Base-by-base conservation (phyloP, 2,113 vertebrate genomes). In the Oncorhynchus mykiss region DNA sequence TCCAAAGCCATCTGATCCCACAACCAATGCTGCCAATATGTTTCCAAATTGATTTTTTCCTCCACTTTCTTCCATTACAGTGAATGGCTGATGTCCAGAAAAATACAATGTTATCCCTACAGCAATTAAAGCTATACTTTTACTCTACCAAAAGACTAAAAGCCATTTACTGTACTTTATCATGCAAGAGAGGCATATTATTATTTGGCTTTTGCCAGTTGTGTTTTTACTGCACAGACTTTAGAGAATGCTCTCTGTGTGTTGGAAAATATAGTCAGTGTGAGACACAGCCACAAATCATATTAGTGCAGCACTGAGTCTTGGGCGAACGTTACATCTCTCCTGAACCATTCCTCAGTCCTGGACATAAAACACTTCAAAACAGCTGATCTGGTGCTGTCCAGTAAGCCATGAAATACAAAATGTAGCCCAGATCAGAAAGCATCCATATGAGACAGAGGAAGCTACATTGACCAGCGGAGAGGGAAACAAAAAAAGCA, bases 1-100 rank as follows among this genome's bases (percentile, higher is more conserved):
- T 71, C 60, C 74, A 85, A 45, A 9, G 78, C 85, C 83, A 88
- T 88, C 84, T 88, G 85, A 91, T 92, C 88, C 79, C 27, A 82
- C 71, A 25, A 20, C 73, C 80, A 82, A 34, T 81, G 76, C 76
- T 62, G 77, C 76, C 85, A 87, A 75, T 85, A 78, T 84, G 74
- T 85, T 67, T 67, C 78, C 76, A 85, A 89, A 84, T 60, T 77
- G 71, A 88, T 76, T 86, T 77, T 60, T 64, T 80, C 79, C 82
- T 8, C 24, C 64, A 5, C 11, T 69, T 80, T 29, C 70, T 20
- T 66, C 70, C 13, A 75, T 67, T 25, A 67, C 27, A 31, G 27
- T 29, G 65, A 67, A 67, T 67, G 25, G 27, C 14, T 67, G 27
- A 11, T 3, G 29, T 68, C 31, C 25, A 54, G 25, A 70, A 77